These are phyloP conservation scores for Parazoanthus atlanticus DNA, from an alignment of 92 coral and sea anemone genomes.

Conservation along the genomic window DNA sequence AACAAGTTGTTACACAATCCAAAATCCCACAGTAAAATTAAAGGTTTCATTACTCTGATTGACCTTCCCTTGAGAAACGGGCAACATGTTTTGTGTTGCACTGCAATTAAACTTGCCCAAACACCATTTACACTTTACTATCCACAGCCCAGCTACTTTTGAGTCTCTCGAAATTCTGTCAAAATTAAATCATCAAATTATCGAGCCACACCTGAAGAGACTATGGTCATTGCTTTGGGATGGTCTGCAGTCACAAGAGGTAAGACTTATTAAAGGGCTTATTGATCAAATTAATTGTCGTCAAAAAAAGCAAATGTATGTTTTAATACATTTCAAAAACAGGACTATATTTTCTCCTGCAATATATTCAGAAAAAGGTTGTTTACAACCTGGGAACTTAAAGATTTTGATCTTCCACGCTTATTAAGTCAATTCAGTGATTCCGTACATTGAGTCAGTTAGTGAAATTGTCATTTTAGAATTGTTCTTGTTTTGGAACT, in stretches of 20 bases:
- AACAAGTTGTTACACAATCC: neutral
- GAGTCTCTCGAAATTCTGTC: conserved; percentile 65
- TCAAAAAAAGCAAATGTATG: neutral
- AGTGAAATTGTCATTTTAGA: too few species aligned
- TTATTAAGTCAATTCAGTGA: too few species aligned
- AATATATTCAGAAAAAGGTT: too few species aligned
- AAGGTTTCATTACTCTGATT: neutral
- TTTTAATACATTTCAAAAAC: too few species aligned
- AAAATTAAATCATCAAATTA: conserved; percentile 68
- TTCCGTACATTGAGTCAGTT: too few species aligned
- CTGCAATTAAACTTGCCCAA: neutral
- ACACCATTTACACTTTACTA: neutral
- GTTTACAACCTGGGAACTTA: too few species aligned
- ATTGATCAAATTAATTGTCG: neutral
- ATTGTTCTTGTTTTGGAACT: too few species aligned
- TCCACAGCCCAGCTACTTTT: conserved; percentile 39
- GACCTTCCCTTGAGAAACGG: neutral
- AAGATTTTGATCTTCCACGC: too few species aligned
- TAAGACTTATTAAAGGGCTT: neutral
- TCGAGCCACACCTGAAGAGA: conserved; percentile 71
- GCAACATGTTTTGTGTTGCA: neutral
- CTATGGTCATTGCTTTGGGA: conserved; percentile 70
- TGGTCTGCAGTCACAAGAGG: neutral
- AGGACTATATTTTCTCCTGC: too few species aligned
- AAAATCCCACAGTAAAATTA: too few species aligned